These are phyloP conservation scores for Sapajus apella DNA, from an alignment of 2,113 vertebrate genomes.

Conservation along the genomic window DNA sequence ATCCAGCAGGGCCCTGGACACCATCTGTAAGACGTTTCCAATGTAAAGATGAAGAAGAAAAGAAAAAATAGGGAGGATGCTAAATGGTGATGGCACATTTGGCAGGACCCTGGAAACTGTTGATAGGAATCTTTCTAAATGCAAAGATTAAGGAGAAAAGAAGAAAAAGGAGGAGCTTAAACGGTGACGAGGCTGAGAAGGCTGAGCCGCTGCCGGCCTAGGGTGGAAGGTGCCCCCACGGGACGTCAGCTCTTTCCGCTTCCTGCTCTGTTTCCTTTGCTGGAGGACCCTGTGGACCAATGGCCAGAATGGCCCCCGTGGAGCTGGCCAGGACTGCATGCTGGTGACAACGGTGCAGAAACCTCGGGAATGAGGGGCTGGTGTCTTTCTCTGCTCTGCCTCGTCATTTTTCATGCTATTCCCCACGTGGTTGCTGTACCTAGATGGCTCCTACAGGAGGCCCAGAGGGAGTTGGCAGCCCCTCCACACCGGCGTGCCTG, in stretches of 20 bases:
- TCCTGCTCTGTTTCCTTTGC: no score
- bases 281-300: background rate
- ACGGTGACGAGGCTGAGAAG: background rate
- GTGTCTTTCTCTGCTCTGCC: background rate
- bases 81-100: no score
- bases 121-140: background rate
- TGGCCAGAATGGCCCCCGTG: rapidly evolving
- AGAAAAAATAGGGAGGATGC: background rate
- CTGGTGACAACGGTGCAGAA: background rate
- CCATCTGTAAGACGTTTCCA: background rate
- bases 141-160: background rate
- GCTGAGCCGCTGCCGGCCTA: background rate
- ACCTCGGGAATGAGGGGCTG: background rate
- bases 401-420: background rate
- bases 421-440: background rate
- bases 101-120: no score
- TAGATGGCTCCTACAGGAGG: background rate
- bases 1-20: no score
- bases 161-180: no score
- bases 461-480: no score
- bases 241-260: background rate
- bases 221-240: no score
- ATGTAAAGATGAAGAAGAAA: background rate
- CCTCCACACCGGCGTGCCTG: rapidly evolving
- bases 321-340: rapidly evolving